Conservation (phyloP, 2,888 invertebrate species). For the Zhengitettix transpicula region DNA sequence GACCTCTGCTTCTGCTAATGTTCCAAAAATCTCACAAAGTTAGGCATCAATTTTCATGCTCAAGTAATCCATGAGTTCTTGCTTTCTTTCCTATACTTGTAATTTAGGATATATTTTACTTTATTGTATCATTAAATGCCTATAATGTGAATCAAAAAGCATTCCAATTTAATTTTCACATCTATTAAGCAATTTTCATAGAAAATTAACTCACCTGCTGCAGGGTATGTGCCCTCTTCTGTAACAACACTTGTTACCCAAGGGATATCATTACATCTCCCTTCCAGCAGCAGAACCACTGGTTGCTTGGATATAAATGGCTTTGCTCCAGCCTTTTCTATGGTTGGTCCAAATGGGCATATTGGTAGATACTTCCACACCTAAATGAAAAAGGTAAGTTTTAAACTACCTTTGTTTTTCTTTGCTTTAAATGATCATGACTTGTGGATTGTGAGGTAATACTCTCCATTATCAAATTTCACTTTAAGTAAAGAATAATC, state of each 20-base stretch:
- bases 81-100: no score
- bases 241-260: conserved; percentile 3
- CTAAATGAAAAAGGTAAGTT: conserved; percentile 7
- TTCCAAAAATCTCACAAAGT: no score
- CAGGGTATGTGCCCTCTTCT: conserved; percentile 5
- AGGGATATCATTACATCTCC: neutral
- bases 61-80: no score
- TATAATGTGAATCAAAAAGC: no score
- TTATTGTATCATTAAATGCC: neutral
- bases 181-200: no score
- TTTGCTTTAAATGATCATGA: neutral
- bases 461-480: neutral
- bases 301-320: conserved; percentile 5
- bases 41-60: no score
- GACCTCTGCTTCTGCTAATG: no score
- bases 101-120: conserved; percentile 9
- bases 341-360: conserved; percentile 34
- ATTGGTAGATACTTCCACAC: conserved; percentile 19
- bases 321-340: conserved; percentile 33
- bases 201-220: neutral
- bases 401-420: conserved; percentile 8
- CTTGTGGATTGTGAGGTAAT: neutral
- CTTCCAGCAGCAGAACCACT: neutral
- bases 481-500: no score
- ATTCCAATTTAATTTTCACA: no score